phyloP scores from a whole-genome alignment of 2,888 invertebrate genomes.

The Sicus ferrugineus region DNA sequence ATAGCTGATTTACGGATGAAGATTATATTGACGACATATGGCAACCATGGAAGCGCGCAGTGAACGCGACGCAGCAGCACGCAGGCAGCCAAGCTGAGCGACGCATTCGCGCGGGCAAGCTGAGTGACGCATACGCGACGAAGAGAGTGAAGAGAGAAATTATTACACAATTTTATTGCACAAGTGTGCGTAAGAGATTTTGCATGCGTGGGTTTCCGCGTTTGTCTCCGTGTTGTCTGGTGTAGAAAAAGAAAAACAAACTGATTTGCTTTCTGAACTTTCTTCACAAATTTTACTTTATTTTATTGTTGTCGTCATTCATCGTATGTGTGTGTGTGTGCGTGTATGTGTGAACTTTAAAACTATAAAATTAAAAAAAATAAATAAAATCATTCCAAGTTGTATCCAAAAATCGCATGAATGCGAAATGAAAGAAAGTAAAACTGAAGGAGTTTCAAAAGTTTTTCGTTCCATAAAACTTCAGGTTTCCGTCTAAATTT shows the following conservation, averaged over 20 bases:
- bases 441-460: too few relatives aligned
- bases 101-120: not conserved
- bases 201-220: not conserved
- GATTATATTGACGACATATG: slow-evolving; percentile 17
- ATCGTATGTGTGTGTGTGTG: not conserved
- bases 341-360: not conserved
- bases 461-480: too few relatives aligned
- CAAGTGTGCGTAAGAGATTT: too few relatives aligned
- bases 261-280: too few relatives aligned
- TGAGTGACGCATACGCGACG: not conserved
- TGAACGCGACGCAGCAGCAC: not conserved
- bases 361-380: not conserved
- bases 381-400: not conserved
- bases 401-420: too few relatives aligned
- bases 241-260: not conserved
- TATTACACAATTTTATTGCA: too few relatives aligned
- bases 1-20: slow-evolving; percentile 35
- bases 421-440: too few relatives aligned
- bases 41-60: slow-evolving; percentile 1
- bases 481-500: too few relatives aligned
- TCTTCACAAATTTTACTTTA: too few relatives aligned
- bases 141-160: not conserved
- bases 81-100: not conserved
- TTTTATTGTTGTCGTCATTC: not conserved
- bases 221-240: not conserved